Conservation (phyloP, 2,113 vertebrate species). For the Rostratula benghalensis region DNA sequence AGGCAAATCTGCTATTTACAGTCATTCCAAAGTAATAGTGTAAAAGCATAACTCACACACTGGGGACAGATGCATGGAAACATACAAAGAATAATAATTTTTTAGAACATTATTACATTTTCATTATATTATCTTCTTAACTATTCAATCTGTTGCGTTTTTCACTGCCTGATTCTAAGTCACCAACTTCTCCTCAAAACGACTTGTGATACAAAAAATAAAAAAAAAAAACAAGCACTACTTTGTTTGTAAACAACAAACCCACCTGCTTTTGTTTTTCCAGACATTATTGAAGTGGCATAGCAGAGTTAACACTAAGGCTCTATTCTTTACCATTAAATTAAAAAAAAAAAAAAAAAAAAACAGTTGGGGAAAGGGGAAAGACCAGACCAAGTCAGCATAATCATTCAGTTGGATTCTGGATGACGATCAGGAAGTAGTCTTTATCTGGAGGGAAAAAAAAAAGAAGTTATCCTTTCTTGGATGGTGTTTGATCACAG, state of each 20-base stretch:
- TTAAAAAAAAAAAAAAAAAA: conserved; percentile 57
- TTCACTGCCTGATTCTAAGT: conserved; percentile 2
- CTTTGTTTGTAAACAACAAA: conserved; percentile 5
- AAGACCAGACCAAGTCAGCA: background rate
- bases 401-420: conserved; percentile 88
- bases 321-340: conserved; percentile 60
- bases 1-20: conserved; percentile 22
- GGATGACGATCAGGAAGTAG: conserved; percentile 96
- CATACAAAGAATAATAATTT: background rate
- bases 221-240: background rate
- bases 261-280: background rate
- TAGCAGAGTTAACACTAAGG: conserved; percentile 33
- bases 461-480: background rate
- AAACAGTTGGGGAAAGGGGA: background rate
- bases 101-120: background rate
- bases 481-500: background rate
- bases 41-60: background rate
- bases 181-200: background rate
- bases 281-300: background rate
- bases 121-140: background rate
- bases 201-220: background rate
- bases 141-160: background rate
- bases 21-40: background rate
- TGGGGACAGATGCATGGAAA: background rate
- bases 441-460: conserved; percentile 87